These are phyloP conservation scores for Hydropotes inermis DNA, from an alignment of 2,113 vertebrate species.

Conservation along the genomic window DNA sequence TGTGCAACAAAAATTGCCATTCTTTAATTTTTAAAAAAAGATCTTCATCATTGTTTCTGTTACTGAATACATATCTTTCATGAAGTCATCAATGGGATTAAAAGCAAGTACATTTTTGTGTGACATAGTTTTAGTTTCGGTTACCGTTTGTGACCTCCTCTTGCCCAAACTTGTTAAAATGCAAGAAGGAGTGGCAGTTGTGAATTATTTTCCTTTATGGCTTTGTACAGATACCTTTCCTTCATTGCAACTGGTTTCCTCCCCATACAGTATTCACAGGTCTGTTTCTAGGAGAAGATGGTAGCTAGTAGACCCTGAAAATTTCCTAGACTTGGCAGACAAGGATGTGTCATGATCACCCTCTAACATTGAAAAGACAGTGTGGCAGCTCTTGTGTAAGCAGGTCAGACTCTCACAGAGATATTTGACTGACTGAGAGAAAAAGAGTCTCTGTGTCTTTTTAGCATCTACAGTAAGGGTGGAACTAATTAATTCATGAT, in stretches of 20 bases:
- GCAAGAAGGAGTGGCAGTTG: not conserved
- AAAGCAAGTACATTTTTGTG: slow-evolving; percentile 34
- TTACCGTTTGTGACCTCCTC: slow-evolving; percentile 39
- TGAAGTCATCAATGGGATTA: not conserved
- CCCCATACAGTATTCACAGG: slow-evolving; percentile 44
- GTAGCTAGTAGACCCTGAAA: slow-evolving; percentile 36
- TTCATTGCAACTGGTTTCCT: slow-evolving; percentile 33
- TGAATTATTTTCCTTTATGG: slow-evolving; percentile 39
- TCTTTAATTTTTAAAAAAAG: not conserved
- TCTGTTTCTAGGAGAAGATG: slow-evolving; percentile 21
- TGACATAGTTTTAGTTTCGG: slow-evolving; percentile 26
- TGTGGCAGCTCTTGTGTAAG: not conserved
- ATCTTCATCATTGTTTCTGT: not conserved
- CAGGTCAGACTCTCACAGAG: not conserved
- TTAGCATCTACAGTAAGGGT: not conserved
- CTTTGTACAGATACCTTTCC: slow-evolving; percentile 38
- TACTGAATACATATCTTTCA: slow-evolving; percentile 9
- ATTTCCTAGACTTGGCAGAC: slow-evolving; percentile 35
- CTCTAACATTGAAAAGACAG: slow-evolving; percentile 1
- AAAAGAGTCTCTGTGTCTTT: not conserved
- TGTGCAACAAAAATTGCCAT: not conserved
- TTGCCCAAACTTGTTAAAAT: slow-evolving; percentile 43
- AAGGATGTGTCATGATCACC: not conserved
- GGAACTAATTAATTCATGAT: slow-evolving; percentile 35
- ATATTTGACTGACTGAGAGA: not conserved